Evolutionary conservation across 2,888 invertebrate species (phyloP), one percentile per base, ranked within the genome.

Genomic region (Axea sp.): DNA sequence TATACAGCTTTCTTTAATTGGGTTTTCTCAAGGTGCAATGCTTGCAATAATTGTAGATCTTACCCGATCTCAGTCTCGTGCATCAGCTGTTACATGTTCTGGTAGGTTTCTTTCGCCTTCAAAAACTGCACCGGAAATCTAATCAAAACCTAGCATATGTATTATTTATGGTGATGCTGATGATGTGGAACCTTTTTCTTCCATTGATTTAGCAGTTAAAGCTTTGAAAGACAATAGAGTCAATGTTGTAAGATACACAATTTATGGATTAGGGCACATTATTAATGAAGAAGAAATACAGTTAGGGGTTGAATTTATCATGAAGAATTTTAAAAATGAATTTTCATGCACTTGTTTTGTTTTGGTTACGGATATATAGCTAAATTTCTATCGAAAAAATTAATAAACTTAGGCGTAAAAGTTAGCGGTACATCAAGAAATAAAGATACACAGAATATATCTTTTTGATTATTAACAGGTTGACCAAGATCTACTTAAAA

Each of bases 91-190:
- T 47, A 30, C 47, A 47, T 47, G 30, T 30, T 47, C 47, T 47
- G 47, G 47, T 47, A 47, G 47, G 47, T 47, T 47, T 47, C 47
- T 47, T 47, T 47, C 47, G 30, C 47, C 47, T 47, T 47, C 47
- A 47, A 47, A 47, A 47, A 47, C 47, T 19, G 47, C 47, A 47
- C 47, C 47, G 19, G 47, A 47, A 30, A 47, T 47, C 47, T 30
- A 47, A 19, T 47, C 47, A 47, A 28, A 47, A 30, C 47, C 47
- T 31, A 47, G 19, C 30, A 47, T 47, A 30, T 47, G 47, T 47
- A 30, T 30, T 47, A 47, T 47, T 19, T 30, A 47, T 47, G 47
- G 47, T 47, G 47, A 30, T 47, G 47, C 45, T 45, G 45, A 45
- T 15, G 45, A 45, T 11, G 28, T 45, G 45, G 28, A 26, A 45